phyloP scores from a whole-genome alignment of 2,113 vertebrate species.

The Chascanopsetta lugubris region DNA sequence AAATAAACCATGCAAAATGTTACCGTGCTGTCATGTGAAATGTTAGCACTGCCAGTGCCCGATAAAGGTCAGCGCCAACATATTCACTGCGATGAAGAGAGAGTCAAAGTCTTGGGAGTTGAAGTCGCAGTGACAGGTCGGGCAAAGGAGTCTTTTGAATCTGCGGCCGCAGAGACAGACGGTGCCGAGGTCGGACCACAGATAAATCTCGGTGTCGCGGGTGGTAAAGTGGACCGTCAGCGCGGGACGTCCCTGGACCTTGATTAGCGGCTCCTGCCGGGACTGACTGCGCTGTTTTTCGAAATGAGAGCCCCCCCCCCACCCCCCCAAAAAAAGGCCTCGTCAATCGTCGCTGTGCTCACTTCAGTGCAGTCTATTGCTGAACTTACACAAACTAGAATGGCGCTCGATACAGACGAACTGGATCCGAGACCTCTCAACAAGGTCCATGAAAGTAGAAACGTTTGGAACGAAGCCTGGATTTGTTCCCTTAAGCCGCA shows the following conservation, averaged over 20 bases:
- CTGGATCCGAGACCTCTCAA: too few species aligned
- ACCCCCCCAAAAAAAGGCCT: too few species aligned
- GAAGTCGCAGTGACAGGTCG: slow-evolving; percentile 43
- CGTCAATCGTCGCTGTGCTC: too few species aligned
- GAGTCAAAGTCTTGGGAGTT: slow-evolving; percentile 34
- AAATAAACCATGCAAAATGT: slow-evolving; percentile 55
- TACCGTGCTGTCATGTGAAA: slow-evolving; percentile 43
- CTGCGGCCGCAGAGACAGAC: slow-evolving; percentile 38
- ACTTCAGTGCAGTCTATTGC: too few species aligned
- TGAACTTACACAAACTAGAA: too few species aligned
- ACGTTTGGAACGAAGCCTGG: too few species aligned
- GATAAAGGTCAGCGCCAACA: slow-evolving; percentile 64
- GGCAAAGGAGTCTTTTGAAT: slow-evolving; percentile 40
- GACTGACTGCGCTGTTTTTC: slow-evolving; percentile 27
- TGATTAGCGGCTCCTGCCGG: slow-evolving; percentile 58
- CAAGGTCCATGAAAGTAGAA: too few species aligned
- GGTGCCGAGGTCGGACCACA: slow-evolving; percentile 8
- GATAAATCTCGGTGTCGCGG: slow-evolving; percentile 48
- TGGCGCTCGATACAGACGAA: too few species aligned
- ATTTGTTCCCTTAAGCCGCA: background rate
- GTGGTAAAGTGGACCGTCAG: slow-evolving; percentile 54
- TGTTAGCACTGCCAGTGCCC: slow-evolving; percentile 31
- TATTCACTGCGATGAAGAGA: slow-evolving; percentile 49
- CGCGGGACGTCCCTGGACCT: slow-evolving; percentile 31
- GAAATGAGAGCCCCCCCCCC: too few species aligned